These are phyloP conservation scores for Philaethria dido DNA, from an alignment of 2,888 invertebrate genomes.

Conservation along the genomic window DNA sequence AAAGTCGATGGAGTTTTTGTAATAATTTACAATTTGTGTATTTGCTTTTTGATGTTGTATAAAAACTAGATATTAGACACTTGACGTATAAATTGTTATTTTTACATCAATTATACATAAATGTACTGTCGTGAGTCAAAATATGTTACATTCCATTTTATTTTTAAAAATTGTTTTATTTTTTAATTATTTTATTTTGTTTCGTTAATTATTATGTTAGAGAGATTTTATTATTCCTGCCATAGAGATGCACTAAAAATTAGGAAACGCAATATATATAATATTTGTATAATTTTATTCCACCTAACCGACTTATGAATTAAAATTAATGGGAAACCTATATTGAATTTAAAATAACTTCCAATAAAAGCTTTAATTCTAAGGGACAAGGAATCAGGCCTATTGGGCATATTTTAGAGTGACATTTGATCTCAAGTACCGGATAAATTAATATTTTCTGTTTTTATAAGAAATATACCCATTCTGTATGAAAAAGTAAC, in stretches of 20 bases:
- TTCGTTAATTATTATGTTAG: slow-evolving; percentile 1
- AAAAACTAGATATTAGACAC: neutral
- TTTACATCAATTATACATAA: neutral
- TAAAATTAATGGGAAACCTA: neutral
- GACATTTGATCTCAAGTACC: neutral
- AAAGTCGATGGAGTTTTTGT: neutral
- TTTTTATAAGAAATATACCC: no score
- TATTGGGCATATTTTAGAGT: neutral
- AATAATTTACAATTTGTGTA: slow-evolving; percentile 8
- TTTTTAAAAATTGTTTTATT: neutral
- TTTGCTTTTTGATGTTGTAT: slow-evolving; percentile 19
- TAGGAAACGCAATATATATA: neutral
- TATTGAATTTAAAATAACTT: neutral
- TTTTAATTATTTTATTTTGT: neutral
- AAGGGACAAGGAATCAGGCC: neutral
- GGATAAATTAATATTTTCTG: neutral
- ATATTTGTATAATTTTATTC: neutral
- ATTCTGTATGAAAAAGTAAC: no score
- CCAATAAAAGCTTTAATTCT: slow-evolving; percentile 7
- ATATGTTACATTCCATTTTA: slow-evolving; percentile 20
- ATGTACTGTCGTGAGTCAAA: slow-evolving; percentile 3
- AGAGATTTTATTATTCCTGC: slow-evolving; percentile 18
- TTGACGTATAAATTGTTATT: neutral
- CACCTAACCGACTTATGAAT: neutral
- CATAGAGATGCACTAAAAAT: neutral